These are phyloP conservation scores for Mellilla xanthometata DNA, from an alignment of 2,888 invertebrate genomes.

Conservation along the genomic window DNA sequence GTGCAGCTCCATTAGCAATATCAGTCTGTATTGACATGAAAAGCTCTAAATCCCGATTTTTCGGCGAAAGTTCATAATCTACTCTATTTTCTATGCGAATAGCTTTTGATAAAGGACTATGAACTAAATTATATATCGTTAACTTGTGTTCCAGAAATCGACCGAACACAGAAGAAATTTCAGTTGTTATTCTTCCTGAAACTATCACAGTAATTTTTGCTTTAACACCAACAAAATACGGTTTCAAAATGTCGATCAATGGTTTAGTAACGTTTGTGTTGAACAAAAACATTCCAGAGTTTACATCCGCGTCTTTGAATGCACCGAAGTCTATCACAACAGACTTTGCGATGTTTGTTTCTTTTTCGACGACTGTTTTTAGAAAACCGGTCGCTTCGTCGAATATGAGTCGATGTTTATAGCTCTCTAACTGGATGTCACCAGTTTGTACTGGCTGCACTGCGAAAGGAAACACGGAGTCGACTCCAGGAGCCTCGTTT, in stretches of 20 bases:
- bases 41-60: constrained; percentile 93
- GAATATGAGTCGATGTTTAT: constrained; percentile 89
- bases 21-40: constrained; percentile 94
- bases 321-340: constrained; percentile 88
- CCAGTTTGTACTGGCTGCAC: constrained; percentile 88
- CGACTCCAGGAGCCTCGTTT: constrained; percentile 41
- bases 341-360: constrained; percentile 52
- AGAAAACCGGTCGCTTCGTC: constrained; percentile 92
- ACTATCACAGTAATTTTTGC: constrained; percentile 87
- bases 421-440: constrained; percentile 92
- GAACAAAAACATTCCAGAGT: constrained; percentile 98
- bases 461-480: constrained; percentile 47
- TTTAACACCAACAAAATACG: constrained; percentile 83
- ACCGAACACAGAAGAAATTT: constrained; percentile 91
- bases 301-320: constrained; percentile 92
- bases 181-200: constrained; percentile 91
- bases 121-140: constrained; percentile 88
- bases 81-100: constrained; percentile 91
- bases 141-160: constrained; percentile 89
- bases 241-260: constrained; percentile 88
- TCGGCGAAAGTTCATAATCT: constrained; percentile 92
- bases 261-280: constrained; percentile 92
- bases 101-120: constrained; percentile 85
- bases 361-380: constrained; percentile 87
- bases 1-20: constrained; percentile 89